phyloP scores from a whole-genome alignment of 2,888 invertebrate species.

The Clepsis dumicolana region DNA sequence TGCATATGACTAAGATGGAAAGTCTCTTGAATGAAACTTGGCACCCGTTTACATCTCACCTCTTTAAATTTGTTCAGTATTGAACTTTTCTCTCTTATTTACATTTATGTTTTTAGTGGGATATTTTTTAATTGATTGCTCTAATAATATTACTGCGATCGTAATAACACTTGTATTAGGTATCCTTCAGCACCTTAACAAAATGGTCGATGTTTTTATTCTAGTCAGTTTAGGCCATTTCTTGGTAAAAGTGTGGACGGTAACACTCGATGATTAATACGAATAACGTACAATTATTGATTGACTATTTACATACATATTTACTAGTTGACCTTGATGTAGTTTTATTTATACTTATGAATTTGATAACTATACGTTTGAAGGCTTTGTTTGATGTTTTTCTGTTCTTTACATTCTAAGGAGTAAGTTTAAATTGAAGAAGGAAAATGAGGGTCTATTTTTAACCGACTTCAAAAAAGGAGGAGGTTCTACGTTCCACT shows the following conservation, averaged over 20 bases:
- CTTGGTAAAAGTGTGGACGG: neutral
- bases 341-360: neutral
- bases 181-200: neutral
- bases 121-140: slow-evolving; percentile 16
- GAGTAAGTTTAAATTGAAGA: too few species aligned
- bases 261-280: neutral
- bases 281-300: neutral
- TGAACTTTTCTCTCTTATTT: too few species aligned
- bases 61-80: too few species aligned
- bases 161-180: neutral
- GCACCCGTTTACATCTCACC: too few species aligned
- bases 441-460: too few species aligned
- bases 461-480: too few species aligned
- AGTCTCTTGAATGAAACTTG: too few species aligned
- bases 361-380: neutral
- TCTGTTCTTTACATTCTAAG: too few species aligned
- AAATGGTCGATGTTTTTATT: slow-evolving; percentile 1
- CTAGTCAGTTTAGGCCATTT: neutral
- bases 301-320: neutral
- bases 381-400: neutral
- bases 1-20: too few species aligned
- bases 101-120: too few species aligned
- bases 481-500: too few species aligned
- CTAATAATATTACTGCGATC: neutral
- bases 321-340: neutral